These are phyloP conservation scores for Sciurus vulgaris DNA, from an alignment of 2,797 vertebrate genomes.

Conservation along the genomic window DNA sequence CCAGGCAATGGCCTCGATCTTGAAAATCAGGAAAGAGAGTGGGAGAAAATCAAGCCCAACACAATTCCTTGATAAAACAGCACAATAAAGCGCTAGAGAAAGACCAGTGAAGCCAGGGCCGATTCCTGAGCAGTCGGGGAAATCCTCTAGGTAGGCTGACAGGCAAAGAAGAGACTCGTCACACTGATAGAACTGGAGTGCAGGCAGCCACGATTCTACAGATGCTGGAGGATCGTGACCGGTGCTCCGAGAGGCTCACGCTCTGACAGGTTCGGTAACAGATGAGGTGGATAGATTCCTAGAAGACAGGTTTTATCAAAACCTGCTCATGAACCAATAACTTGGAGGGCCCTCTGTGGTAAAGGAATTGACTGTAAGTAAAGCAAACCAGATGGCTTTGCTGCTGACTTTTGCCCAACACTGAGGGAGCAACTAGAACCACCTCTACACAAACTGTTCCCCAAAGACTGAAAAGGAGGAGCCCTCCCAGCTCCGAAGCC, in stretches of 20 bases:
- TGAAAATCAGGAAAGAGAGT: not conserved
- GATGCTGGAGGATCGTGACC: rapidly evolving
- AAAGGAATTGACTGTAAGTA: not conserved
- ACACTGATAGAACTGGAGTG: rapidly evolving
- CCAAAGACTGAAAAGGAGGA: not conserved
- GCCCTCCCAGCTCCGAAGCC: not conserved
- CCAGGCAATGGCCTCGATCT: rapidly evolving
- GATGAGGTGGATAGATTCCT: too few species aligned
- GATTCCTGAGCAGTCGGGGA: not conserved
- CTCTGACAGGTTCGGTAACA: not conserved
- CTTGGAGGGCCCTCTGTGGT: too few species aligned
- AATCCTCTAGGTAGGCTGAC: too few species aligned
- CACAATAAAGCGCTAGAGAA: not conserved
- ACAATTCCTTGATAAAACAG: not conserved
- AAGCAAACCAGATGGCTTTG: not conserved
- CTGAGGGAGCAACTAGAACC: not conserved
- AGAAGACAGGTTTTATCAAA: not conserved
- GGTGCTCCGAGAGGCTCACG: too few species aligned
- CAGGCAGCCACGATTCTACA: rapidly evolving
- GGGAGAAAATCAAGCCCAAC: not conserved
- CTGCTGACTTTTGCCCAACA: not conserved
- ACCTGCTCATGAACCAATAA: not conserved
- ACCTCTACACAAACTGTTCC: not conserved
- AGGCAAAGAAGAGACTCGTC: not conserved
- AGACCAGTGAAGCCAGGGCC: not conserved